These are phyloP conservation scores for Mamestra brassicae DNA, from an alignment of 2,888 invertebrate species.

Conservation along the genomic window DNA sequence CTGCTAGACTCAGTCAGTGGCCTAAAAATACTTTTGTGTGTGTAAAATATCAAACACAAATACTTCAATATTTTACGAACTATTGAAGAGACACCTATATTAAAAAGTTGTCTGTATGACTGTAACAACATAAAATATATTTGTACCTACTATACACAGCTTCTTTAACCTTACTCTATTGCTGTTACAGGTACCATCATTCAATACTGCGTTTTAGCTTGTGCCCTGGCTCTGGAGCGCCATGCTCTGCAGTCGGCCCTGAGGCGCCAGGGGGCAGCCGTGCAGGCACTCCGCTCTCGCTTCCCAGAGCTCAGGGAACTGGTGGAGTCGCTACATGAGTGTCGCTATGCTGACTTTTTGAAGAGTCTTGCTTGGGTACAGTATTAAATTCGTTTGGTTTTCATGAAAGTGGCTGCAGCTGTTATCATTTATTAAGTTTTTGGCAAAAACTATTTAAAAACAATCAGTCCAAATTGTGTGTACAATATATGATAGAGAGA, in stretches of 20 bases:
- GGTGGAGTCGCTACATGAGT: conserved; percentile 96
- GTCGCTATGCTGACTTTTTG: conserved; percentile 97
- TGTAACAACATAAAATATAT: neutral
- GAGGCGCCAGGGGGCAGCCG: conserved; percentile 92
- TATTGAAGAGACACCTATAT: neutral
- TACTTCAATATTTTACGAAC: neutral
- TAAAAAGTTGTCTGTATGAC: neutral
- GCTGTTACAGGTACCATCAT: conserved; percentile 91
- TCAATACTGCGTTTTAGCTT: conserved; percentile 90
- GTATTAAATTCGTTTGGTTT: neutral
- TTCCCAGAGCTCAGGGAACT: conserved; percentile 92
- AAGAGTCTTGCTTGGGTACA: conserved; percentile 89
- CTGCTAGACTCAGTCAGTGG: no score
- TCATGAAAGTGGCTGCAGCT: neutral
- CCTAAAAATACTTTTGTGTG: neutral
- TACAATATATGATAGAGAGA: no score
- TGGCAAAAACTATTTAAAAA: no score
- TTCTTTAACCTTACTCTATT: neutral
- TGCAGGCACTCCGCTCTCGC: conserved; percentile 94
- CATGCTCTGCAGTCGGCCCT: conserved; percentile 90
- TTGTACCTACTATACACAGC: no score
- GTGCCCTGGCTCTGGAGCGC: conserved; percentile 90
- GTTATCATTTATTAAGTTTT: neutral
- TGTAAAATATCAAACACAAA: neutral
- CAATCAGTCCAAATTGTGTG: no score